A percentile compares a stretch with the other conserved stretches of the same genome.
Evolutionary conservation across 2,888 invertebrate genomes (phyloP).

Genomic region (Caprella mutica): DNA sequence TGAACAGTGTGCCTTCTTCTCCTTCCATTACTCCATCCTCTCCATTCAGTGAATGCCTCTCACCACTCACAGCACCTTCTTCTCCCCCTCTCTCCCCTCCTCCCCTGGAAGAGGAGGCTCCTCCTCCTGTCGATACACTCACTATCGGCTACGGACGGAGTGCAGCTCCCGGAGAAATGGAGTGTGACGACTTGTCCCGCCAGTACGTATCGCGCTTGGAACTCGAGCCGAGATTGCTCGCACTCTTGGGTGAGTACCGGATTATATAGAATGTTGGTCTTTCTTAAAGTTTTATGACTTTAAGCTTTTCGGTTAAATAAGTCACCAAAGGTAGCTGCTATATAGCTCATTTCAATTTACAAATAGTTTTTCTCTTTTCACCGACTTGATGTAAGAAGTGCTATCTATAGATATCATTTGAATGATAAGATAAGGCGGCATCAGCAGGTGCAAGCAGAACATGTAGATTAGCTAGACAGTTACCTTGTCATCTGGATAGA

Average conservation of each 20-base stretch:
- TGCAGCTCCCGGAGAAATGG: constrained; percentile 56
- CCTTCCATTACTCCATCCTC: not conserved
- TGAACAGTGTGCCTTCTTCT: not conserved
- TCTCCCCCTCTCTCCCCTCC: constrained; percentile 42
- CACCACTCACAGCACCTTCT: constrained; percentile 5
- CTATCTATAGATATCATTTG: too few species aligned
- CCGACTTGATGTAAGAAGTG: too few species aligned
- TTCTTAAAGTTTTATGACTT: constrained; percentile 39
- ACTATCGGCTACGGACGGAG: constrained; percentile 26
- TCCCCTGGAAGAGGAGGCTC: constrained; percentile 15
- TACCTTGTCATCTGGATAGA: too few species aligned
- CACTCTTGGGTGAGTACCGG: constrained; percentile 35
- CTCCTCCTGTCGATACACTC: constrained; percentile 15
- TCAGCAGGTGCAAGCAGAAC: too few species aligned
- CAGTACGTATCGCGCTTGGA: constrained; percentile 36
- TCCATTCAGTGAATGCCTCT: not conserved
- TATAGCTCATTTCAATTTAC: too few species aligned
- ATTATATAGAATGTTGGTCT: constrained; percentile 4
- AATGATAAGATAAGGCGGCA: too few species aligned
- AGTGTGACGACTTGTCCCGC: constrained; percentile 57
- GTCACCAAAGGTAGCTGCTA: too few species aligned
- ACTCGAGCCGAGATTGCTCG: constrained; percentile 31
- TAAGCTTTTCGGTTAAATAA: not conserved
- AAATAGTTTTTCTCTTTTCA: too few species aligned
- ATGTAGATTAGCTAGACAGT: too few species aligned